A percentile compares a stretch with the other conserved stretches of the same genome.
Evolutionary conservation across 2,888 invertebrate genomes (phyloP).

Genomic region (Pinctada fucata): DNA sequence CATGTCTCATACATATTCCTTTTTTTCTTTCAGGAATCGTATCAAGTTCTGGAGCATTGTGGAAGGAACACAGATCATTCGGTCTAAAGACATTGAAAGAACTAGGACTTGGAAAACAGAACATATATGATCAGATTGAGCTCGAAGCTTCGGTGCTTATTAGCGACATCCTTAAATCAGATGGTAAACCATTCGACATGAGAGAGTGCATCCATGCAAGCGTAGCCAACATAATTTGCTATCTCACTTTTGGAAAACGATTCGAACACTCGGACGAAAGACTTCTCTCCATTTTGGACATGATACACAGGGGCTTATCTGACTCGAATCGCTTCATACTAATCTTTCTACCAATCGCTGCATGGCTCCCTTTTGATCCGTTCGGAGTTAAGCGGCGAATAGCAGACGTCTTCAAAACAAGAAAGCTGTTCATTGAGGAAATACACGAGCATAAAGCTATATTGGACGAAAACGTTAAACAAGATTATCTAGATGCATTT

Average conservation of each 20-base stretch:
- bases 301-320: constrained; percentile 3
- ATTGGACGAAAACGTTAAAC: constrained; percentile 11
- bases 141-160: constrained; percentile 33
- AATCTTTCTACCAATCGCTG: constrained; percentile 32
- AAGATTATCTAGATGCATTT: constrained; percentile 31
- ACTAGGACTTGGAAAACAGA: constrained; percentile 39
- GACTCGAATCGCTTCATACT: neutral
- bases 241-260: constrained; percentile 41
- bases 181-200: constrained; percentile 37
- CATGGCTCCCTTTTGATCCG: constrained; percentile 35
- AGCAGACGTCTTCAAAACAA: neutral
- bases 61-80: constrained; percentile 43
- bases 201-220: constrained; percentile 32
- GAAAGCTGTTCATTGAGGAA: constrained; percentile 14
- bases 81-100: constrained; percentile 27
- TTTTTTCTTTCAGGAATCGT: constrained; percentile 15
- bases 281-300: constrained; percentile 35
- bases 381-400: constrained; percentile 16
- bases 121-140: constrained; percentile 34
- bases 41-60: constrained; percentile 33
- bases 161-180: constrained; percentile 18
- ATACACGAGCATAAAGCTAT: constrained; percentile 8
- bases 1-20: too few species aligned
- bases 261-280: constrained; percentile 36
- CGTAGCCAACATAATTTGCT: constrained; percentile 52